Evolutionary conservation across 2,113 vertebrate species (phyloP).

Genomic region (Candoia aspera): DNA sequence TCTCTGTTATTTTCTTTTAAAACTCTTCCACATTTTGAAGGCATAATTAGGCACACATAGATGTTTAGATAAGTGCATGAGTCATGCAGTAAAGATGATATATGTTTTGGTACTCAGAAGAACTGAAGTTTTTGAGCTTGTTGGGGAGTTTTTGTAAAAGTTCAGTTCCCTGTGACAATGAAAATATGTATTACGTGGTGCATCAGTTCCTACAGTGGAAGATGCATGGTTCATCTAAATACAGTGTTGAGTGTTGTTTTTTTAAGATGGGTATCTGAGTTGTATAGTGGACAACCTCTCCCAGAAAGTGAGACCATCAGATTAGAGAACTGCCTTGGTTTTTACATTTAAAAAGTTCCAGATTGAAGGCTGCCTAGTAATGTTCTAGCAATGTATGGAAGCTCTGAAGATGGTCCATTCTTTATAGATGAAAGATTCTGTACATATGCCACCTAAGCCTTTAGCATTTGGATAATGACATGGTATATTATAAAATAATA

Average conservation of each 20-base stretch:
- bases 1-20: background rate
- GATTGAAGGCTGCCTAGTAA: background rate
- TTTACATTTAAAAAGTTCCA: background rate
- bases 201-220: background rate
- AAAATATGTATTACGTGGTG: background rate
- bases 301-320: background rate
- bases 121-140: background rate
- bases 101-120: no score
- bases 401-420: background rate
- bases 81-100: background rate
- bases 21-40: background rate
- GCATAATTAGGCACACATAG: background rate
- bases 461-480: background rate
- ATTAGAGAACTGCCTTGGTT: background rate
- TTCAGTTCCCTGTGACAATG: background rate
- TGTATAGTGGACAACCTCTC: background rate
- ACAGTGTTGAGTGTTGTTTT: background rate
- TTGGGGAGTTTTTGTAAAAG: background rate
- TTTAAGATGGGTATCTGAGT: background rate
- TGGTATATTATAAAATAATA: background rate
- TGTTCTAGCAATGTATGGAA: background rate
- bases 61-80: background rate
- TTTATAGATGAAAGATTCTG: background rate
- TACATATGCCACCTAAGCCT: background rate
- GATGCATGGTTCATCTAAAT: background rate